A percentile compares a stretch with the other conserved stretches of the same genome.
Conservation (phyloP, 2,888 invertebrate genomes). For the Magallana nippona region DNA sequence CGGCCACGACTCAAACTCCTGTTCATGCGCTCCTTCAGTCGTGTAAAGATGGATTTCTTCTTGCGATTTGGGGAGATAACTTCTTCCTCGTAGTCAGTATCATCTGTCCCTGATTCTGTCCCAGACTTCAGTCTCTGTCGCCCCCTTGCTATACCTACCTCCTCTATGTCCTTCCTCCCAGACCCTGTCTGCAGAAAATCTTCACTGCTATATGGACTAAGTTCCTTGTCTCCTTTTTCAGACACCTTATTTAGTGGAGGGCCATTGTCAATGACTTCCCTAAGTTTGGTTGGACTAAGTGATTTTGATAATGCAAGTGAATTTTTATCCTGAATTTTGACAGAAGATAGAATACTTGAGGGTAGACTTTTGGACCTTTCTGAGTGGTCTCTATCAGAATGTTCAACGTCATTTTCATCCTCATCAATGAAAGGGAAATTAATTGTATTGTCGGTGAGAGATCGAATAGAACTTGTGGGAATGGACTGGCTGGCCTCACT, state of each 20-base stretch:
- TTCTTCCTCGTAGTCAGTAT: constrained; percentile 36
- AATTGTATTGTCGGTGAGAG: constrained; percentile 38
- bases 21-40: constrained; percentile 65
- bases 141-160: neutral
- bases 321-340: constrained; percentile 39
- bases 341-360: constrained; percentile 39
- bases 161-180: neutral
- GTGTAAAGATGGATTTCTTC: constrained; percentile 70
- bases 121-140: constrained; percentile 44
- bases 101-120: constrained; percentile 43
- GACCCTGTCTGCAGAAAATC: no score
- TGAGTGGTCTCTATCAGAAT: neutral
- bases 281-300: constrained; percentile 40
- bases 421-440: constrained; percentile 63
- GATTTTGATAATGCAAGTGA: constrained; percentile 38
- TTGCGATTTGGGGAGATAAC: constrained; percentile 54
- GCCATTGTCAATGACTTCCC: neutral
- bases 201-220: neutral
- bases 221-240: neutral
- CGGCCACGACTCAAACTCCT: constrained; percentile 52
- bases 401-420: constrained; percentile 48
- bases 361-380: constrained; percentile 48
- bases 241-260: neutral
- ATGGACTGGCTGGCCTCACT: constrained; percentile 22
- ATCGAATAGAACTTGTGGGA: constrained; percentile 39